These are phyloP conservation scores for Dicycla oo DNA, from an alignment of 2,888 invertebrate genomes.

Conservation along the genomic window DNA sequence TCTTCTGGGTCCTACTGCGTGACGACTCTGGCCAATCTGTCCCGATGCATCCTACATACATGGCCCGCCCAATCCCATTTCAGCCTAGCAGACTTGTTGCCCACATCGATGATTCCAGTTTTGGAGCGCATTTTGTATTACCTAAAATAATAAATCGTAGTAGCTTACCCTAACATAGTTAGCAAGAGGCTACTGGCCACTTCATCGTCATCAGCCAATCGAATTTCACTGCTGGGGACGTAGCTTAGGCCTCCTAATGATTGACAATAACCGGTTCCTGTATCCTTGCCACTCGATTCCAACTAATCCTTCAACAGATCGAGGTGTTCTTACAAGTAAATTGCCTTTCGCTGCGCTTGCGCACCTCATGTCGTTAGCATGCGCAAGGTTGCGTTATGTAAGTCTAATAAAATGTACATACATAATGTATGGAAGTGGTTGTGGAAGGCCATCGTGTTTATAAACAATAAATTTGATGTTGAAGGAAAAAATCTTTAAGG, in stretches of 20 bases:
- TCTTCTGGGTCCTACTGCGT: too few relatives aligned
- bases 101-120: too few relatives aligned
- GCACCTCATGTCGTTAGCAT: constrained; percentile 49
- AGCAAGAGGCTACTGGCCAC: background rate
- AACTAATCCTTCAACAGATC: constrained; percentile 1
- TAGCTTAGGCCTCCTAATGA: background rate
- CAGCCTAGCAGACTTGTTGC: too few relatives aligned
- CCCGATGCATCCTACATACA: too few relatives aligned
- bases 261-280: background rate
- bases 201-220: background rate
- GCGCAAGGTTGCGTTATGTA: constrained; percentile 58
- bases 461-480: constrained; percentile 25
- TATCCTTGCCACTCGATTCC: background rate
- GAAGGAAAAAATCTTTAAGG: constrained; percentile 4
- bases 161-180: too few relatives aligned
- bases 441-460: constrained; percentile 40
- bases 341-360: constrained; percentile 46
- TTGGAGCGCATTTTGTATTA: too few relatives aligned
- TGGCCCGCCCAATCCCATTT: too few relatives aligned
- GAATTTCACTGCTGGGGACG: background rate
- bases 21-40: too few relatives aligned
- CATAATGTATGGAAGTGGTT: constrained; percentile 8
- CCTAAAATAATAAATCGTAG: too few relatives aligned
- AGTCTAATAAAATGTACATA: constrained; percentile 58
- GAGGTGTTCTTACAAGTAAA: constrained; percentile 29